A percentile compares a stretch with the other conserved stretches of the same genome.
These are phyloP conservation scores for Maniola jurtina DNA, from an alignment of 1,140 invertebrate genomes.

Conservation along the genomic window DNA sequence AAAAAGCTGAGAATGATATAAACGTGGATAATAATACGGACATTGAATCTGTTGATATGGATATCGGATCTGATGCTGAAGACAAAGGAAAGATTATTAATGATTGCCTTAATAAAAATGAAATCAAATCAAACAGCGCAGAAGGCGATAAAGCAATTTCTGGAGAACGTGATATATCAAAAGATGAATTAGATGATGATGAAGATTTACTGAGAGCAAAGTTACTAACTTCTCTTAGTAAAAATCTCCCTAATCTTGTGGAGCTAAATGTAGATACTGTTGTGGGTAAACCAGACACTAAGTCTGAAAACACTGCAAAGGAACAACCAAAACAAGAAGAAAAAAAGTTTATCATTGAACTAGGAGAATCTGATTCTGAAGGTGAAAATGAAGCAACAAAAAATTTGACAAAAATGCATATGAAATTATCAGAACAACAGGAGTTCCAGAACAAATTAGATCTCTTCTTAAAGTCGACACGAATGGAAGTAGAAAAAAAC, in stretches of 20 bases:
- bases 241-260: constrained; percentile 64
- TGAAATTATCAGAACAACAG: constrained; percentile 65
- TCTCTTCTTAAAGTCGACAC: constrained; percentile 64
- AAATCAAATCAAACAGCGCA: constrained; percentile 23
- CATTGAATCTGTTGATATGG: constrained; percentile 75
- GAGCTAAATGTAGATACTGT: constrained; percentile 41
- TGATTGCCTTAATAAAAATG: constrained; percentile 29
- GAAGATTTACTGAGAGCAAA: constrained; percentile 72
- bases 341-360: constrained; percentile 69
- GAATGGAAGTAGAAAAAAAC: constrained; percentile 64
- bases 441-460: constrained; percentile 74
- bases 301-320: constrained; percentile 26
- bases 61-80: constrained; percentile 69
- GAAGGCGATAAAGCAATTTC: constrained; percentile 22
- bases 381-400: constrained; percentile 74
- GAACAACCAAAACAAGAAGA: constrained; percentile 41
- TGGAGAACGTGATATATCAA: constrained; percentile 18
- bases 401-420: constrained; percentile 76
- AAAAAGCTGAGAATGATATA: constrained; percentile 38
- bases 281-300: constrained; percentile 26
- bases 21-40: constrained; percentile 64
- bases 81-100: constrained; percentile 51
- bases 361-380: constrained; percentile 74
- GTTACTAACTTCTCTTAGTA: constrained; percentile 71
- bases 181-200: constrained; percentile 71